A percentile compares a stretch with the other conserved stretches of the same genome.
Conservation (phyloP, 2,888 invertebrate genomes). For the Amphipoea oculea region DNA sequence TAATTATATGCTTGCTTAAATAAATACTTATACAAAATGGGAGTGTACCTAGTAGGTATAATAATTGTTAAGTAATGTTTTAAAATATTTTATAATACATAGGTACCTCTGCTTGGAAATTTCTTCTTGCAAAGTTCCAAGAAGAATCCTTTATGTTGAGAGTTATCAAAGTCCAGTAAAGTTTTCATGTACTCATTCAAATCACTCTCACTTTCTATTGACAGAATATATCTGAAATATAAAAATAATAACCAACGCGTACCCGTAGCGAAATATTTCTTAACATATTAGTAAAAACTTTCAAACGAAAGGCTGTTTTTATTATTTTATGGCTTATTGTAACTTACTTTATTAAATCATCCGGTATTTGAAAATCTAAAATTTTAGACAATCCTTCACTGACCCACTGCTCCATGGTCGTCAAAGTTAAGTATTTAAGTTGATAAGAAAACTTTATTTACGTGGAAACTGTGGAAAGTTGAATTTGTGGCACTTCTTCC, state of each 20-base stretch:
- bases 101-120: constrained; percentile 85
- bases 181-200: constrained; percentile 95
- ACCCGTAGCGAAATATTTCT: neutral
- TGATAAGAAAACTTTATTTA: constrained; percentile 24
- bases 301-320: neutral
- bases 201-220: constrained; percentile 93
- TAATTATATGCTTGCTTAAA: neutral
- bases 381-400: constrained; percentile 92
- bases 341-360: constrained; percentile 92
- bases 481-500: constrained; percentile 15
- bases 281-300: neutral
- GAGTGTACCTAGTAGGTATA: too few species aligned
- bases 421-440: neutral
- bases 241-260: neutral
- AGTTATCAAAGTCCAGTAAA: constrained; percentile 92
- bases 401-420: constrained; percentile 92
- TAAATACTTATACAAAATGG: too few species aligned
- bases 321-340: neutral
- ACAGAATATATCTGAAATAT: constrained; percentile 92
- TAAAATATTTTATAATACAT: constrained; percentile 12
- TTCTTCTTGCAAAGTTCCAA: constrained; percentile 90
- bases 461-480: constrained; percentile 38
- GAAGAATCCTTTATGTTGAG: constrained; percentile 92
- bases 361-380: constrained; percentile 92
- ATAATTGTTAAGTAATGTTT: neutral